Evolutionary conservation across 2,888 invertebrate species (phyloP).

Genomic region (Agrilus mali): DNA sequence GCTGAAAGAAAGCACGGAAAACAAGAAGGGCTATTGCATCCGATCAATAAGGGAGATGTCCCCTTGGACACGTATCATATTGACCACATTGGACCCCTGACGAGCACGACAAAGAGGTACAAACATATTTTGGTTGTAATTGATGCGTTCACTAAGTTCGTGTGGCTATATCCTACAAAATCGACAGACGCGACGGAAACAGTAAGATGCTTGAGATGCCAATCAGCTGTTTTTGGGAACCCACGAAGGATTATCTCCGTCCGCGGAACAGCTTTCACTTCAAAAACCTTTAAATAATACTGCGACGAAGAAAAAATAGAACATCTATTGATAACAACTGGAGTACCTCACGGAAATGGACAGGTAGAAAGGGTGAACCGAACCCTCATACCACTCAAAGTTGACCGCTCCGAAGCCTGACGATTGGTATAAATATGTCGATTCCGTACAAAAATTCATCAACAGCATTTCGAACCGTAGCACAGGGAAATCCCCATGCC

Average conservation of each 20-base stretch:
- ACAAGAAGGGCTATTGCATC: conserved; percentile 17
- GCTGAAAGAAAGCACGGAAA: conserved; percentile 13
- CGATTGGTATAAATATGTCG: conserved; percentile 12
- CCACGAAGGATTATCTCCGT: conserved; percentile 10
- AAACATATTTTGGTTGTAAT: conserved; percentile 20
- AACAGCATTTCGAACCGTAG: too few species aligned
- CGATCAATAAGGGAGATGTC: conserved; percentile 16
- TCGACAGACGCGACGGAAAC: conserved; percentile 5
- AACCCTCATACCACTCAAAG: conserved; percentile 8
- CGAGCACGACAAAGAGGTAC: conserved; percentile 19
- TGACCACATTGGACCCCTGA: conserved; percentile 23
- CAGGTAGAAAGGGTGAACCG: conserved; percentile 7
- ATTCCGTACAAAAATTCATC: conserved; percentile 7
- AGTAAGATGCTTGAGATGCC: conserved; percentile 4
- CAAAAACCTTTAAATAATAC: conserved; percentile 6
- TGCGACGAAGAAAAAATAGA: conserved; percentile 5
- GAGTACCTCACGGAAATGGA: background rate
- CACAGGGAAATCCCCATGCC: too few species aligned
- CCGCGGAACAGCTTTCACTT: conserved; percentile 11
- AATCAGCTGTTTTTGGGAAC: conserved; percentile 10
- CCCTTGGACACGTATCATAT: conserved; percentile 22
- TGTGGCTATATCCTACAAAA: too few species aligned
- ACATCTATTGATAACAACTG: conserved; percentile 6
- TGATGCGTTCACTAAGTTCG: conserved; percentile 14
- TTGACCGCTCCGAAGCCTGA: conserved; percentile 5